Conservation (phyloP, 2,888 invertebrate genomes). For the Tipula helvola region DNA sequence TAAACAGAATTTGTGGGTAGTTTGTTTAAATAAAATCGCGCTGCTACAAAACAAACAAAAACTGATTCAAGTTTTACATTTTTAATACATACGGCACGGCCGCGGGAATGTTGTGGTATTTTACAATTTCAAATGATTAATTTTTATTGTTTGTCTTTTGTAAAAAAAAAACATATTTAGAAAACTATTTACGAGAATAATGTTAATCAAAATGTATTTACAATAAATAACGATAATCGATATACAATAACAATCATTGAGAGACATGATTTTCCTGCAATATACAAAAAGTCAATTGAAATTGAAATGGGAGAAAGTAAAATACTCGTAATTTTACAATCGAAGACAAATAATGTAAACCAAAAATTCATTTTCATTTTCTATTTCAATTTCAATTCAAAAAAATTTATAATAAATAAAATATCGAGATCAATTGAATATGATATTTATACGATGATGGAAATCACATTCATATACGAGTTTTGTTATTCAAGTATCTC, state of each 20-base stretch:
- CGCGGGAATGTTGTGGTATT: background rate
- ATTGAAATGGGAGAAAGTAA: background rate
- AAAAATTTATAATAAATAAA: background rate
- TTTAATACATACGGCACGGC: background rate
- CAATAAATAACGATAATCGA: background rate
- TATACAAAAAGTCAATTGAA: background rate
- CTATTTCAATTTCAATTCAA: background rate
- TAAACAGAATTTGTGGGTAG: background rate
- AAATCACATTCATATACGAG: background rate
- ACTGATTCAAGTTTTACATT: background rate
- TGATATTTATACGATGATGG: background rate
- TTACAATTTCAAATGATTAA: background rate
- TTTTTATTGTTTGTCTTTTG: background rate
- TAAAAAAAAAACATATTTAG: background rate
- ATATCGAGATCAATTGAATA: background rate
- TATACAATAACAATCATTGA: background rate
- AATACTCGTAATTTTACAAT: background rate
- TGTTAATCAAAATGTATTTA: background rate
- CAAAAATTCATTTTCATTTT: background rate
- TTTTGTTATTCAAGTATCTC: background rate
- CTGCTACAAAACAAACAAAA: background rate
- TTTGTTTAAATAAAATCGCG: background rate
- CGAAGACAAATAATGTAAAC: background rate
- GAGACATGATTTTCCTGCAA: background rate
- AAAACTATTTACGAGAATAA: background rate